These are phyloP conservation scores for Hesperophylax magnus DNA, from an alignment of 1,140 invertebrate species.

Conservation along the genomic window DNA sequence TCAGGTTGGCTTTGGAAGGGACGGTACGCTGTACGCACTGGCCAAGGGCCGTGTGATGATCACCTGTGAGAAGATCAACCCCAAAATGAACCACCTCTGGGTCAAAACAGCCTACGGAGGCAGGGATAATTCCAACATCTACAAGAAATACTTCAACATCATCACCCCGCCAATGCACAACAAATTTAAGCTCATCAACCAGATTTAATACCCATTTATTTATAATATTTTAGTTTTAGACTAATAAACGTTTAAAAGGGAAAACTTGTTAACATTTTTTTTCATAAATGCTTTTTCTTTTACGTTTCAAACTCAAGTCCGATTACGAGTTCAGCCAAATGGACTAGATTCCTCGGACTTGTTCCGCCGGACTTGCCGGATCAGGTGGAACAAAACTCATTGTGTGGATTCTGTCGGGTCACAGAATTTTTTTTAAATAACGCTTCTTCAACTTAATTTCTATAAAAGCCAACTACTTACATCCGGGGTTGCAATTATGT, in stretches of 20 bases:
- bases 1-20: slow-evolving; percentile 83
- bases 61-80: slow-evolving; percentile 83
- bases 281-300: no score
- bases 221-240: background rate
- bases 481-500: no score
- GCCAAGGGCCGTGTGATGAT: slow-evolving; percentile 80
- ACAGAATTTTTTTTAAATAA: no score
- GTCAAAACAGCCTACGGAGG: slow-evolving; percentile 75
- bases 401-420: no score
- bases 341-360: no score
- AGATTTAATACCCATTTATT: slow-evolving; percentile 67
- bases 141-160: slow-evolving; percentile 88
- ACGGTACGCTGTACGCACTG: slow-evolving; percentile 84
- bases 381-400: no score
- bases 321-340: no score
- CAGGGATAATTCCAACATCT: slow-evolving; percentile 76
- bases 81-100: slow-evolving; percentile 80
- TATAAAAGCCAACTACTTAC: no score
- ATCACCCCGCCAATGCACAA: slow-evolving; percentile 81
- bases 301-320: no score
- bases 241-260: background rate
- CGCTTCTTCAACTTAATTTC: no score
- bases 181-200: slow-evolving; percentile 81
- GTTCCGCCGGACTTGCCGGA: no score
- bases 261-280: no score